Evolutionary conservation across 1,140 invertebrate genomes (phyloP).

Genomic region (Cylas formicarius): DNA sequence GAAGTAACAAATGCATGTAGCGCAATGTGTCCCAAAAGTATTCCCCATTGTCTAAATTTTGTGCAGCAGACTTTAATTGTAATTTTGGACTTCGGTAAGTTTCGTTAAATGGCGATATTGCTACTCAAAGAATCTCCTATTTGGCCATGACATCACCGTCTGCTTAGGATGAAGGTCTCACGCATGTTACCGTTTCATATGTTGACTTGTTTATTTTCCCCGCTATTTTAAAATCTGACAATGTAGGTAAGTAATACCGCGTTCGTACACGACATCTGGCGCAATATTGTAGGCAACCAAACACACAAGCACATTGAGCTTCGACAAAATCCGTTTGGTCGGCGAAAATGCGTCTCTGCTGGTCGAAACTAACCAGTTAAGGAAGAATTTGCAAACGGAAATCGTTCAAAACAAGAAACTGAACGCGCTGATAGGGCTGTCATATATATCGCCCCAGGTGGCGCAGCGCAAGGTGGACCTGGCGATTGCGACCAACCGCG

Average conservation of each 20-base stretch:
- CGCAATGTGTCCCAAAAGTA: no score
- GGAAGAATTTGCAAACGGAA: constrained; percentile 58
- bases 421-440: constrained; percentile 60
- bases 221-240: neutral
- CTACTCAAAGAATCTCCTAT: no score
- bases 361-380: constrained; percentile 64
- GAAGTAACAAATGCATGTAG: no score
- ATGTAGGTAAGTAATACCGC: neutral
- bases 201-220: neutral
- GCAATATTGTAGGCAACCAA: constrained; percentile 30
- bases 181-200: no score
- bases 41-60: no score
- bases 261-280: no score
- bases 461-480: constrained; percentile 52
- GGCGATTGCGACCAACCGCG: constrained; percentile 52
- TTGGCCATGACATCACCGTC: no score
- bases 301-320: constrained; percentile 28
- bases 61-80: no score
- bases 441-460: constrained; percentile 48
- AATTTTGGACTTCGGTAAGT: no score
- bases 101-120: no score
- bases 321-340: constrained; percentile 40
- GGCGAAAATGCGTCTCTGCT: constrained; percentile 71
- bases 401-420: constrained; percentile 58
- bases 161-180: no score